Percentiles rank a stretch among this genome's conserved stretches.
Conservation (phyloP, 2,888 invertebrate genomes). For the Formica aserva region DNA sequence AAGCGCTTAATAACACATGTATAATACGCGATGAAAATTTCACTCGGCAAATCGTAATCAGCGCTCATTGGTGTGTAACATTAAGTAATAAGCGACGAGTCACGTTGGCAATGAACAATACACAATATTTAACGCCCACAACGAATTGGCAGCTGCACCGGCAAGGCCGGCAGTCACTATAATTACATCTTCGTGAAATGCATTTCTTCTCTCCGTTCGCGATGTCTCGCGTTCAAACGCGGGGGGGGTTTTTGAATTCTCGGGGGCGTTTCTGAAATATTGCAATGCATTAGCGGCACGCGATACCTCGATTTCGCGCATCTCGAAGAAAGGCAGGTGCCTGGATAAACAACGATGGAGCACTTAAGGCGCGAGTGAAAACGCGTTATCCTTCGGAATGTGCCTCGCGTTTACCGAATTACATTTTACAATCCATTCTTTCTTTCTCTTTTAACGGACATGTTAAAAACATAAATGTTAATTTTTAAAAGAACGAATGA, state of each 20-base stretch:
- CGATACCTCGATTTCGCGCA: constrained; percentile 27
- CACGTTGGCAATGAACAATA: constrained; percentile 49
- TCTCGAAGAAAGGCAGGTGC: neutral
- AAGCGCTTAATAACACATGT: constrained; percentile 6
- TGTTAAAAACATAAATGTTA: neutral
- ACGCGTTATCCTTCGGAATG: neutral
- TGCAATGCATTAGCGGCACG: constrained; percentile 29
- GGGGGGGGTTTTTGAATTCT: neutral
- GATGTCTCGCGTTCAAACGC: neutral
- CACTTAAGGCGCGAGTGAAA: neutral
- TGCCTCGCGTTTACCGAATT: neutral
- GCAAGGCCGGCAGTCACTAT: constrained; percentile 48
- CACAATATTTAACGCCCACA: constrained; percentile 50
- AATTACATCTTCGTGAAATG: constrained; percentile 49
- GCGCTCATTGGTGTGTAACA: constrained; percentile 43
- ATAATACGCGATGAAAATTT: constrained; percentile 19
- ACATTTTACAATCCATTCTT: neutral
- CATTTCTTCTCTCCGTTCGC: constrained; percentile 35
- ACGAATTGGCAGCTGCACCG: constrained; percentile 50
- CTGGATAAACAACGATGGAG: neutral
- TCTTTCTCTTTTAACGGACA: neutral
- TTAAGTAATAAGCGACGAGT: constrained; percentile 54
- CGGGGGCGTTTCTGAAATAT: constrained; percentile 18
- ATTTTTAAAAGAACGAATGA: neutral
- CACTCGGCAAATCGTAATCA: constrained; percentile 26